Evolutionary conservation across 2,113 vertebrate species (phyloP), one percentile per base, ranked within the genome.

Genomic region (Cebus imitator): DNA sequence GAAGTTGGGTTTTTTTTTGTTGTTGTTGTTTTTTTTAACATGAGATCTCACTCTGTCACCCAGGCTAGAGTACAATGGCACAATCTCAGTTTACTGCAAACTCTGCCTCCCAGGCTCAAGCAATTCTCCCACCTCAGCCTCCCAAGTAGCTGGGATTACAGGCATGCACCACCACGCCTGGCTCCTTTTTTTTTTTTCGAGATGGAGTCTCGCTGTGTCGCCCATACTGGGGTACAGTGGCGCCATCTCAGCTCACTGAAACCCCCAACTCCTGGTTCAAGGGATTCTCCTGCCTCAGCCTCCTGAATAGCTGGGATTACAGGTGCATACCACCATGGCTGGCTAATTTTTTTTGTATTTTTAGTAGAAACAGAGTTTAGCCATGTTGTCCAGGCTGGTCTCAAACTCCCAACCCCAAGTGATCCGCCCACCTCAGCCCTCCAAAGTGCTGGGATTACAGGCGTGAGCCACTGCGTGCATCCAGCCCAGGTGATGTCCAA

Each of bases 381-480:
- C 25, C 61, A 64, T 43, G 6, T 75, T 75, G 73, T 3, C 25
- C 40, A 16, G 73, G 25, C 25, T 30, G 72, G 72, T 27, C 68
- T 70, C 8, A 8, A 70, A n/a, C 35, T n/a, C 68, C 32, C n/a
- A 16, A 70, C 7, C 35, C n/a, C 68, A n/a, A 18, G 68, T n/a
- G 66, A 70, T 70, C 32, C 35, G n/a, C 8, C 9, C n/a, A 4
- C 70, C 10, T 72, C 20, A 21, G 20, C n/a, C 35, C 21, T n/a
- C 70, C 20, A 72, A 37, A 37, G 35, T 11, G n/a, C 70, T 72
- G 4, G n/a, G n/a, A 40, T 21, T 40, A 23, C 70, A 72, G n/a
- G 70, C 9, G 2, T 40, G n/a, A 72, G 18, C 8, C n/a, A 23
- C 9, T 16, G 37, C 1, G 7, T 7, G 37, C 1, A 1, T 18